A percentile compares a stretch with the other conserved stretches of the same genome.
These are phyloP conservation scores for Orthonevra nobilis DNA, from an alignment of 2,888 invertebrate species.

Conservation along the genomic window DNA sequence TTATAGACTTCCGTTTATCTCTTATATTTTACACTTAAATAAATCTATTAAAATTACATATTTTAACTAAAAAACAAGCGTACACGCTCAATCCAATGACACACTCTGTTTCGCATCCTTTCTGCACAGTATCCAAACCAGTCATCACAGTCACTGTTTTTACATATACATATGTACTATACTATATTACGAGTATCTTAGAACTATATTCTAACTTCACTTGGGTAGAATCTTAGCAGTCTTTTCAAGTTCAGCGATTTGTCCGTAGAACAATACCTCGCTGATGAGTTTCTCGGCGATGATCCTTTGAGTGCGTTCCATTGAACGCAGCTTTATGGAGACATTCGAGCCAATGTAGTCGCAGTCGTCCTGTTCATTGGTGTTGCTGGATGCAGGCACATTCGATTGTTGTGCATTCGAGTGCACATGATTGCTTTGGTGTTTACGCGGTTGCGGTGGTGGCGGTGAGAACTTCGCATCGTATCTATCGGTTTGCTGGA, in stretches of 20 bases:
- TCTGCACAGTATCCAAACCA: too few relatives aligned
- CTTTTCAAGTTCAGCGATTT: conserved; percentile 78
- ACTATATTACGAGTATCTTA: too few relatives aligned
- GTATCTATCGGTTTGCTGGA: conserved; percentile 72
- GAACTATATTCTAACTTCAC: conserved; percentile 73
- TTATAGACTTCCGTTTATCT: too few relatives aligned
- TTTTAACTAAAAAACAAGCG: too few relatives aligned
- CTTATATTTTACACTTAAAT: too few relatives aligned
- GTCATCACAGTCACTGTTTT: conserved; percentile 57
- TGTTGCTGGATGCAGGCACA: conserved; percentile 19
- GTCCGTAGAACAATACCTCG: conserved; percentile 78
- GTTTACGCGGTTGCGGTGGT: conserved; percentile 68
- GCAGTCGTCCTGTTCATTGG: conserved; percentile 75
- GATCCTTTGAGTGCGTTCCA: conserved; percentile 79
- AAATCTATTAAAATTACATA: too few relatives aligned
- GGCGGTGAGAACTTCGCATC: conserved; percentile 74
- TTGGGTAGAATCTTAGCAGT: conserved; percentile 78
- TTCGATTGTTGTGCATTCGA: conserved; percentile 44
- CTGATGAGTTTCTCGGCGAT: conserved; percentile 79
- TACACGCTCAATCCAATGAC: too few relatives aligned
- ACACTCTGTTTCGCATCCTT: too few relatives aligned
- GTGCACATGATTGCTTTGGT: conserved; percentile 58
- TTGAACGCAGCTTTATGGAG: conserved; percentile 77
- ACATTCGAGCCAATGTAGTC: conserved; percentile 79
- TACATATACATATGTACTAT: too few relatives aligned